phyloP scores from a whole-genome alignment of 2,113 vertebrate genomes.

The Clarias macrocephalus region DNA sequence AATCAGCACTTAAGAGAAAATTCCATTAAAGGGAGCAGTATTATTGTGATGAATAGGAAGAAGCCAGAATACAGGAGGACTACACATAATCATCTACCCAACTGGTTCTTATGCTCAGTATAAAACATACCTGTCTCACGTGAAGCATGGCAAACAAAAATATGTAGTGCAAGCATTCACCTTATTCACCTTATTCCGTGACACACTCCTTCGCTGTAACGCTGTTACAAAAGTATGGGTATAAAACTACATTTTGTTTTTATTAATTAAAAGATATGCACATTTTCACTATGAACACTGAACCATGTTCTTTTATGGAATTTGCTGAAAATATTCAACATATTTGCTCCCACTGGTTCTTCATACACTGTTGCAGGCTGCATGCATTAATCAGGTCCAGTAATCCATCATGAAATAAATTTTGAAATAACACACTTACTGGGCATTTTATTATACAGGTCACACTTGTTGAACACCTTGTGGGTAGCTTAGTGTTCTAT shows the following conservation, averaged over 20 bases:
- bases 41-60: background rate
- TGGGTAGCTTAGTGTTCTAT: background rate
- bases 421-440: background rate
- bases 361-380: background rate
- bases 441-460: background rate
- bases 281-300: background rate
- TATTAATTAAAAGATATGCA: background rate
- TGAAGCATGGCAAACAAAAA: background rate
- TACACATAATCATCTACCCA: background rate
- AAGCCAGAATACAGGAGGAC: background rate
- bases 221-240: background rate
- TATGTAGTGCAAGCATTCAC: background rate
- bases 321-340: background rate
- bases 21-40: conserved; percentile 1
- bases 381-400: background rate
- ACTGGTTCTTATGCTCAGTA: background rate
- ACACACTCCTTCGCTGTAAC: background rate
- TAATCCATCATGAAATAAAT: background rate
- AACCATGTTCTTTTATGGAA: background rate
- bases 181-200: background rate
- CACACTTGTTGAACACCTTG: background rate
- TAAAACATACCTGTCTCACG: background rate
- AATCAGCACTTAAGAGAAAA: background rate
- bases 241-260: background rate
- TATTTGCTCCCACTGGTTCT: background rate